Conservation (phyloP, 2,888 invertebrate species). For the Caenorhabditis afra region DNA sequence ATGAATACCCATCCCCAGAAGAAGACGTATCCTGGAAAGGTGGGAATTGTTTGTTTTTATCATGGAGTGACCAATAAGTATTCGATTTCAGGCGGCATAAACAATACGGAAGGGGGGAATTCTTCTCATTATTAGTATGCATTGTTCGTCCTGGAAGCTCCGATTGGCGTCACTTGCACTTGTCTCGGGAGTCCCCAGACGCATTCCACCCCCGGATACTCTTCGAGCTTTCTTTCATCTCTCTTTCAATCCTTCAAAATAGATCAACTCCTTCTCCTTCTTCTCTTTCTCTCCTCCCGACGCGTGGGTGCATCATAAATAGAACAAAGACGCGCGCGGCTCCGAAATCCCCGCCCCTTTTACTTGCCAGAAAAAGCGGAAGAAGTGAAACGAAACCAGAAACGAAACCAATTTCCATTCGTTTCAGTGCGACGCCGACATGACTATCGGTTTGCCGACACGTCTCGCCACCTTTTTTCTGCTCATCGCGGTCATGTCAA, state of each 20-base stretch:
- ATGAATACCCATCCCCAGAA: conserved; percentile 97
- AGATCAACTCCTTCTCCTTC: conserved; percentile 28
- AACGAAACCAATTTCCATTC: conserved; percentile 28
- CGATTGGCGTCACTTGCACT: conserved; percentile 41
- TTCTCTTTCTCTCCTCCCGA: neutral
- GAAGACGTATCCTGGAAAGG: conserved; percentile 87
- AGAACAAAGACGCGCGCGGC: conserved; percentile 25
- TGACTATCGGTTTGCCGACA: conserved; percentile 27
- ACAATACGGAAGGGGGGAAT: conserved; percentile 10
- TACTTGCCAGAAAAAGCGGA: conserved; percentile 20
- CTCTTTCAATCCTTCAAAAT: conserved; percentile 26
- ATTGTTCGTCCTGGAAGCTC: conserved; percentile 6
- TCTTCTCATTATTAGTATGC: conserved; percentile 13
- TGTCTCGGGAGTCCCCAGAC: conserved; percentile 13
- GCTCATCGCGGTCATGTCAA: conserved; percentile 11
- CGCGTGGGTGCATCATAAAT: conserved; percentile 50
- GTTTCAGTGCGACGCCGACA: conserved; percentile 15
- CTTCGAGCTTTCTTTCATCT: conserved; percentile 5
- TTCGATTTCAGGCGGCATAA: conserved; percentile 50
- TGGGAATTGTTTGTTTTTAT: neutral
- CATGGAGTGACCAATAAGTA: conserved; percentile 30
- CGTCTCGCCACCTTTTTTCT: conserved; percentile 26
- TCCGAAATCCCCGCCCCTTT: conserved; percentile 35
- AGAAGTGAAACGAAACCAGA: conserved; percentile 4
- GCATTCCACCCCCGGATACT: conserved; percentile 24